Evolutionary conservation across 2,888 invertebrate genomes (phyloP).

Genomic region (Pseudoips prasinana): DNA sequence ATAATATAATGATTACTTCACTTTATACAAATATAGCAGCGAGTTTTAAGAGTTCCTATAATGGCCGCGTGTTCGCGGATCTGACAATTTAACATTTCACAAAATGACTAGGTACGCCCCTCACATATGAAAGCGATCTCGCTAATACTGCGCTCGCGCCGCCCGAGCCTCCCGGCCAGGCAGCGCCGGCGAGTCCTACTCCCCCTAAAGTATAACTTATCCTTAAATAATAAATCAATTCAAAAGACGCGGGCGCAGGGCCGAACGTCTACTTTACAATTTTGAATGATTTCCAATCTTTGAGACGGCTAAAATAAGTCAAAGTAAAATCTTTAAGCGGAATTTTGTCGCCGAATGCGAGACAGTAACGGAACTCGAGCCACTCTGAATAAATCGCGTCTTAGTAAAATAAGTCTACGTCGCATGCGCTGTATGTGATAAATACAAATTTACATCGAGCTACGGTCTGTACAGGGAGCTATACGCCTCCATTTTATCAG

Average conservation of each 20-base stretch:
- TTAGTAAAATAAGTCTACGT: constrained; percentile 57
- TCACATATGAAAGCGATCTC: constrained; percentile 54
- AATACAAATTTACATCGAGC: constrained; percentile 66
- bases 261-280: constrained; percentile 51
- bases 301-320: constrained; percentile 27
- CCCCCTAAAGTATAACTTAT: constrained; percentile 52
- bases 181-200: constrained; percentile 26
- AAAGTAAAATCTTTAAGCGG: constrained; percentile 37
- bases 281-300: constrained; percentile 54
- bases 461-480: constrained; percentile 63
- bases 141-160: constrained; percentile 53
- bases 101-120: constrained; percentile 81
- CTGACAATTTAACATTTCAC: constrained; percentile 80
- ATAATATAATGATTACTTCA: constrained; percentile 80
- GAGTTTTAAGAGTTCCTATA: constrained; percentile 90
- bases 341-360: constrained; percentile 65
- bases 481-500: constrained; percentile 48
- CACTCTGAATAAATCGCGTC: constrained; percentile 73
- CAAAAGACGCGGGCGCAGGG: constrained; percentile 46
- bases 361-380: constrained; percentile 78
- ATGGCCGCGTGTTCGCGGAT: constrained; percentile 78
- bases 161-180: constrained; percentile 35
- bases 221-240: constrained; percentile 68
- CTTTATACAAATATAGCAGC: constrained; percentile 88
- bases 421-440: constrained; percentile 58